These are phyloP conservation scores for Erebia aethiops DNA, from an alignment of 2,888 invertebrate genomes.

Conservation along the genomic window DNA sequence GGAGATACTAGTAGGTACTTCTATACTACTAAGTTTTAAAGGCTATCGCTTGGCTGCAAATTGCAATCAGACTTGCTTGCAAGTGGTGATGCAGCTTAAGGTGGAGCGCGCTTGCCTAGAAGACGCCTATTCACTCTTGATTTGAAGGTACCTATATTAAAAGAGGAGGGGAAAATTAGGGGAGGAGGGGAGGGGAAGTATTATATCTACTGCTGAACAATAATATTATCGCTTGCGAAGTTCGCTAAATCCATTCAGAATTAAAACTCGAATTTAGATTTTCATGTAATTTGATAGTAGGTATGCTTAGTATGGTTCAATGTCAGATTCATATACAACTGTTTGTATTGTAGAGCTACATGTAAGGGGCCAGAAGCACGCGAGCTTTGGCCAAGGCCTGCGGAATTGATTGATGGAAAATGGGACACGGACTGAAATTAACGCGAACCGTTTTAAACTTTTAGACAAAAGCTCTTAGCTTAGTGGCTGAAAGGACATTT, in stretches of 20 bases:
- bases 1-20: too few species aligned
- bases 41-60: too few species aligned
- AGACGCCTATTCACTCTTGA: too few species aligned
- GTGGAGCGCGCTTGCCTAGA: too few species aligned
- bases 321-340: slow-evolving; percentile 31
- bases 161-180: too few species aligned
- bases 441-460: neutral
- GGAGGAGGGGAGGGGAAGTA: too few species aligned
- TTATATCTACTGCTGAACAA: too few species aligned
- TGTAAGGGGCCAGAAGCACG: slow-evolving; percentile 32
- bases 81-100: too few species aligned
- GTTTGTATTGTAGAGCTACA: slow-evolving; percentile 19
- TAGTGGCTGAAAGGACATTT: neutral
- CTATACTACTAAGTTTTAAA: too few species aligned
- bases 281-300: neutral
- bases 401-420: slow-evolving; percentile 30
- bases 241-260: neutral
- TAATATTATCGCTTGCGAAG: too few species aligned
- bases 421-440: slow-evolving; percentile 13
- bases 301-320: slow-evolving; percentile 18
- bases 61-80: too few species aligned
- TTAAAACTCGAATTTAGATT: neutral
- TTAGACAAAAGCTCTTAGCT: neutral
- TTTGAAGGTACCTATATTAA: too few species aligned
- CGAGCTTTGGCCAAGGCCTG: slow-evolving; percentile 32